A percentile compares a stretch with the other conserved stretches of the same genome.
phyloP scores from a whole-genome alignment of 2,888 invertebrate genomes.

The Phengaris alcon region DNA sequence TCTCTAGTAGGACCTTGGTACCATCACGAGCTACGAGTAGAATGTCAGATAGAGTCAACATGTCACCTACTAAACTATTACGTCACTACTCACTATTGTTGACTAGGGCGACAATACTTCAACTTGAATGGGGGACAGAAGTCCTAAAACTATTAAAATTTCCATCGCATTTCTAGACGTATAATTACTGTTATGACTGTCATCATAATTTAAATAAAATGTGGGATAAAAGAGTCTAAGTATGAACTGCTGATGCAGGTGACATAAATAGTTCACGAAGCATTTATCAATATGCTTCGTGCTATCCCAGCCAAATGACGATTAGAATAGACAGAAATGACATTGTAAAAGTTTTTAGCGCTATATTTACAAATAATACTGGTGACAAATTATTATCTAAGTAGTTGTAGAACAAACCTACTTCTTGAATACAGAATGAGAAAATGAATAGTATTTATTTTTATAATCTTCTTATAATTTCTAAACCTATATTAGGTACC shows the following conservation, averaged over 20 bases:
- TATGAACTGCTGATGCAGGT: background rate
- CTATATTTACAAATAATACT: background rate
- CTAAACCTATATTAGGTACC: background rate
- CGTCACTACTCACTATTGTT: slow-evolving; percentile 58
- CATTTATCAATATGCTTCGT: background rate
- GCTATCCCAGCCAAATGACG: background rate
- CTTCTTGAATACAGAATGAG: background rate
- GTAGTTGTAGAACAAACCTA: background rate
- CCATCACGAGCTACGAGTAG: slow-evolving; percentile 41
- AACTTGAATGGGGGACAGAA: background rate
- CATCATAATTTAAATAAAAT: background rate
- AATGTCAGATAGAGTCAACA: slow-evolving; percentile 60
- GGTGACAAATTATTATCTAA: background rate
- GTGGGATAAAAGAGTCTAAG: background rate
- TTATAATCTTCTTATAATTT: background rate
- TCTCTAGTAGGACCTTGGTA: slow-evolving; percentile 32
- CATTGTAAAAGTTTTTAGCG: background rate
- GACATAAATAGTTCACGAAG: too few species aligned
- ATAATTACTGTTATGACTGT: background rate
- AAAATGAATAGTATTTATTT: background rate
- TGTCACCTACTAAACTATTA: slow-evolving; percentile 70
- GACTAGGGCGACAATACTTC: slow-evolving; percentile 49
- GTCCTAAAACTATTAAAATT: background rate
- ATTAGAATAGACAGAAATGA: background rate
- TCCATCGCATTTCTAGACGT: too few species aligned